Evolutionary conservation across 2,797 vertebrate genomes (phyloP).

Genomic region (Amphiprion clarkii): DNA sequence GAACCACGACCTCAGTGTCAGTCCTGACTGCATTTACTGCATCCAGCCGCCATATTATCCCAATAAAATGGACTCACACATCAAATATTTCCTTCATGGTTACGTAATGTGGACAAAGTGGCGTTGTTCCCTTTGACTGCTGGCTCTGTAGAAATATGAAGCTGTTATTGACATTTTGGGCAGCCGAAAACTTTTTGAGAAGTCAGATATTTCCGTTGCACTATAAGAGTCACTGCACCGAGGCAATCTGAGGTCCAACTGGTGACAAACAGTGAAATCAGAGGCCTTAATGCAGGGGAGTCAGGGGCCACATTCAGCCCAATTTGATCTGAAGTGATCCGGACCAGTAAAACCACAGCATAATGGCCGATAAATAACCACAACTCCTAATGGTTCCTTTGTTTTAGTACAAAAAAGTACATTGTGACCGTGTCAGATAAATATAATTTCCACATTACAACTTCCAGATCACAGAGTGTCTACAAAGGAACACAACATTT

Average conservation of each 20-base stretch:
- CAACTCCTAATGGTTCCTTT: too few relatives aligned
- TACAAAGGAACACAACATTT: too few relatives aligned
- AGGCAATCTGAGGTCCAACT: background rate
- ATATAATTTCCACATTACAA: too few relatives aligned
- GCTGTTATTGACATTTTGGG: background rate
- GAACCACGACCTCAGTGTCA: background rate
- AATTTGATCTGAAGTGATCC: too few relatives aligned
- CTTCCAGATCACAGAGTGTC: too few relatives aligned
- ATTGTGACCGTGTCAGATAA: too few relatives aligned
- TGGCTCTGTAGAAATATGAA: background rate
- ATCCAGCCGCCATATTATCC: background rate
- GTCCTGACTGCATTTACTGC: background rate
- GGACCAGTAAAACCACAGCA: too few relatives aligned
- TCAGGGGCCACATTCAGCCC: too few relatives aligned
- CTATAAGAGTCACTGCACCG: background rate
- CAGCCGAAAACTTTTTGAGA: slow-evolving; percentile 1
- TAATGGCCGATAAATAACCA: too few relatives aligned
- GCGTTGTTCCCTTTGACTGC: background rate
- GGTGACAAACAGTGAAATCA: background rate
- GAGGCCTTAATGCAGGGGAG: background rate
- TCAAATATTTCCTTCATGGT: slow-evolving; percentile 15
- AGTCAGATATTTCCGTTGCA: background rate
- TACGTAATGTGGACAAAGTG: slow-evolving; percentile 21
- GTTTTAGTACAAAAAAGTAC: too few relatives aligned
- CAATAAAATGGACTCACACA: background rate